phyloP scores from a whole-genome alignment of 1,140 invertebrate species.

The Brachionus plicatilis region DNA sequence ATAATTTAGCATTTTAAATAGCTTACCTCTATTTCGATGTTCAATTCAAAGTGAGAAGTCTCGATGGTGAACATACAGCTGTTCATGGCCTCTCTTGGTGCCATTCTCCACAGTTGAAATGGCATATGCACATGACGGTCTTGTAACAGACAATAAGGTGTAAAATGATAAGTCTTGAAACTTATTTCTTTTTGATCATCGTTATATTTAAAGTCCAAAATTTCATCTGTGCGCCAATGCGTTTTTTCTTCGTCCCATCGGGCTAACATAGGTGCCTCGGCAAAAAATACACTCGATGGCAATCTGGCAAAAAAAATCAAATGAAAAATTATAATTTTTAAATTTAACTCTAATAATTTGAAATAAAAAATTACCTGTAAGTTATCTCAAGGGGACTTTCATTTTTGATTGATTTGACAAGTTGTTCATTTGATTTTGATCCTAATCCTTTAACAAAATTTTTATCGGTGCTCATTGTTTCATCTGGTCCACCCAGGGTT shows the following conservation, averaged over 20 bases:
- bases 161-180: conserved; percentile 53
- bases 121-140: conserved; percentile 56
- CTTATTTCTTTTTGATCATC: conserved; percentile 46
- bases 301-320: conserved; percentile 44
- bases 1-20: not conserved
- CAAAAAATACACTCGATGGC: conserved; percentile 48
- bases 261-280: conserved; percentile 51
- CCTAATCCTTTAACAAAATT: not conserved
- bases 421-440: conserved; percentile 34
- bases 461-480: conserved; percentile 16
- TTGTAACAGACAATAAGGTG: conserved; percentile 50
- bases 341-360: not conserved
- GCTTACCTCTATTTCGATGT: conserved; percentile 54
- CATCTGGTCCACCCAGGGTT: not conserved
- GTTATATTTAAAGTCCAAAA: conserved; percentile 47
- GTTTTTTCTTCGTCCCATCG: conserved; percentile 50
- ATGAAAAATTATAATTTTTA: not conserved
- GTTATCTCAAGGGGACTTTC: conserved; percentile 43
- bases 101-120: conserved; percentile 51
- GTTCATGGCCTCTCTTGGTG: conserved; percentile 42
- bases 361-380: conserved; percentile 44
- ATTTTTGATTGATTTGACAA: conserved; percentile 1
- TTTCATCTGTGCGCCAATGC: conserved; percentile 51
- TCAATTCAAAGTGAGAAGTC: conserved; percentile 50
- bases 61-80: conserved; percentile 49